A percentile compares a stretch with the other conserved stretches of the same genome.
These are phyloP conservation scores for Lucinisca nassula DNA, from an alignment of 2,888 invertebrate genomes.

Conservation along the genomic window DNA sequence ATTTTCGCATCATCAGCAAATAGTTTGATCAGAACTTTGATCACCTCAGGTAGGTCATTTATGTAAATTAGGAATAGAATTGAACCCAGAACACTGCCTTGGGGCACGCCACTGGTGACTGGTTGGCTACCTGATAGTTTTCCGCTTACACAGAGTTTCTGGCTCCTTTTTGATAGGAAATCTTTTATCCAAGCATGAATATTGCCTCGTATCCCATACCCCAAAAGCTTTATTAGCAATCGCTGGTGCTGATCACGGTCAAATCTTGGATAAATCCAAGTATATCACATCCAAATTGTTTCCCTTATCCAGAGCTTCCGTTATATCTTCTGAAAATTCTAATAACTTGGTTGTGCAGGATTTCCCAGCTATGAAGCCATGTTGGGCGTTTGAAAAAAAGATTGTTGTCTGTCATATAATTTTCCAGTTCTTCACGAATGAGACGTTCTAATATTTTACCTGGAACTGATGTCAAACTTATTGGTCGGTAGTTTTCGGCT, in stretches of 20 bases:
- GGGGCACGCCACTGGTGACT: neutral
- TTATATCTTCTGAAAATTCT: neutral
- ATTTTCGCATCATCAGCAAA: neutral
- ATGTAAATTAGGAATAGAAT: neutral
- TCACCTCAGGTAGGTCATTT: neutral
- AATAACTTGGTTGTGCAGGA: neutral
- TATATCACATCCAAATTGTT: neutral
- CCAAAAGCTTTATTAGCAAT: neutral
- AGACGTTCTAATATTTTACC: neutral
- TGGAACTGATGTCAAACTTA: neutral
- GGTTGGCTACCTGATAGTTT: neutral
- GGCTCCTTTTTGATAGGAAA: neutral
- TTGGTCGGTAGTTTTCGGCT: neutral
- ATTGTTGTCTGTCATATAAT: neutral
- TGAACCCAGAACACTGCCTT: neutral
- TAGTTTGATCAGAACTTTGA: neutral
- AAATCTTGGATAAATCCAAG: neutral
- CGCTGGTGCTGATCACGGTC: neutral
- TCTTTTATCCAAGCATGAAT: neutral
- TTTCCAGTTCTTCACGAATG: neutral
- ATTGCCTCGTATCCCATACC: neutral
- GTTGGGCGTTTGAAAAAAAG: neutral
- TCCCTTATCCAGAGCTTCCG: neutral
- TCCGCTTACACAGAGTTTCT: neutral
- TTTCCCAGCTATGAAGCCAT: neutral